Conservation (phyloP, 2,113 vertebrate genomes). For the Amphilophus citrinellus region DNA sequence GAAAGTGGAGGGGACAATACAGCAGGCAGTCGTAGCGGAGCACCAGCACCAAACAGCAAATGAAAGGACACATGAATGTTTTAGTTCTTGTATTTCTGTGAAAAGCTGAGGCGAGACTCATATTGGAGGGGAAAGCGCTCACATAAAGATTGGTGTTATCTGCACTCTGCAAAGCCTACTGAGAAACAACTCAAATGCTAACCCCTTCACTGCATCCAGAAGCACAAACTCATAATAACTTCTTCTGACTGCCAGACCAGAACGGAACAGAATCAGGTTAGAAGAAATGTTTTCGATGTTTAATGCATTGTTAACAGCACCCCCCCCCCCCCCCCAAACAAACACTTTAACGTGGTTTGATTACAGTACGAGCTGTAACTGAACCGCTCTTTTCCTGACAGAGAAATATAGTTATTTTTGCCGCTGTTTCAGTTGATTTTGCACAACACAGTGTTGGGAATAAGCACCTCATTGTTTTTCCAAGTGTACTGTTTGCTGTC, state of each 20-base stretch:
- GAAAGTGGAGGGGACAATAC: constrained; percentile 30
- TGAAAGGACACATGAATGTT: constrained; percentile 59
- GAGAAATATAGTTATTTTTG: constrained; percentile 12
- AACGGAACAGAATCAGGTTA: constrained; percentile 29
- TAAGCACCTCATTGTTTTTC: constrained; percentile 3
- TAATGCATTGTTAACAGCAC: constrained; percentile 43
- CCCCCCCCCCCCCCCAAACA: not conserved
- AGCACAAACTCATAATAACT: constrained; percentile 40
- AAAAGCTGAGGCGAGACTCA: constrained; percentile 25
- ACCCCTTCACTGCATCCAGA: constrained; percentile 14
- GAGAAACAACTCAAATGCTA: constrained; percentile 49
- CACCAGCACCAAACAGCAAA: constrained; percentile 61
- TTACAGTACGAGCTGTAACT: not conserved
- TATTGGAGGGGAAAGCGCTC: constrained; percentile 14
- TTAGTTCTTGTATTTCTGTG: constrained; percentile 40
- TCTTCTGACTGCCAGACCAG: constrained; percentile 23
- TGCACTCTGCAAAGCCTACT: constrained; percentile 41
- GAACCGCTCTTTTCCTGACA: constrained; percentile 1
- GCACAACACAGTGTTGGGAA: constrained; percentile 7
- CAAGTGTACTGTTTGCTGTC: constrained; percentile 5
- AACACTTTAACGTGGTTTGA: not conserved
- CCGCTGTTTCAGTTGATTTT: constrained; percentile 11
- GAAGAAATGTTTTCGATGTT: constrained; percentile 45
- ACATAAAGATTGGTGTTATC: constrained; percentile 53
- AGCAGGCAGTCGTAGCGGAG: constrained; percentile 31